These are phyloP conservation scores for Marmota monax DNA, from an alignment of 2,113 vertebrate genomes.

Conservation along the genomic window DNA sequence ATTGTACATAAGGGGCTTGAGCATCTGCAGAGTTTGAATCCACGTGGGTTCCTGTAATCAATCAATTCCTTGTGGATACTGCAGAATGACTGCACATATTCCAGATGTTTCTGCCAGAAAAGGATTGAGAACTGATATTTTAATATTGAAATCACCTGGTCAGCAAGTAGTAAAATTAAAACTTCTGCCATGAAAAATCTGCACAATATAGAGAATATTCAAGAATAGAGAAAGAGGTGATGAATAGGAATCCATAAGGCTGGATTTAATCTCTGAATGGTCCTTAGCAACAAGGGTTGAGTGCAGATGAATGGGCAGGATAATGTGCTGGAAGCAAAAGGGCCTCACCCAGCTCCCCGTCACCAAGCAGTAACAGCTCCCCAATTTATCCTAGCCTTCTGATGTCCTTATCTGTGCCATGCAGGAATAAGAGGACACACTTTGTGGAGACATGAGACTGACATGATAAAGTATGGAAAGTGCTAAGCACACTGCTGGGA, in stretches of 20 bases:
- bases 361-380: not conserved
- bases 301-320: not conserved
- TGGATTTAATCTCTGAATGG: not conserved
- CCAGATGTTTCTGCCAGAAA: not conserved
- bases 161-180: not conserved
- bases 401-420: slow-evolving; percentile 1
- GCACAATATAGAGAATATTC: not conserved
- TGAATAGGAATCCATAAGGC: not conserved
- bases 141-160: slow-evolving; percentile 31
- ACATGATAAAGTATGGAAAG: not conserved
- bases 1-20: not conserved
- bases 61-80: not conserved
- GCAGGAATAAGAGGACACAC: not conserved
- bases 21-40: not conserved
- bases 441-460: not conserved
- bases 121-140: not conserved
- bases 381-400: not conserved
- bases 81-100: not conserved
- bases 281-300: not conserved
- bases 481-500: not conserved
- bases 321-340: not conserved
- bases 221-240: not conserved
- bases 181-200: not conserved
- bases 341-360: not conserved
- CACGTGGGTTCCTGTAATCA: not conserved